Evolutionary conservation across 1,140 invertebrate genomes (phyloP).

Genomic region (Drosophila sp.): DNA sequence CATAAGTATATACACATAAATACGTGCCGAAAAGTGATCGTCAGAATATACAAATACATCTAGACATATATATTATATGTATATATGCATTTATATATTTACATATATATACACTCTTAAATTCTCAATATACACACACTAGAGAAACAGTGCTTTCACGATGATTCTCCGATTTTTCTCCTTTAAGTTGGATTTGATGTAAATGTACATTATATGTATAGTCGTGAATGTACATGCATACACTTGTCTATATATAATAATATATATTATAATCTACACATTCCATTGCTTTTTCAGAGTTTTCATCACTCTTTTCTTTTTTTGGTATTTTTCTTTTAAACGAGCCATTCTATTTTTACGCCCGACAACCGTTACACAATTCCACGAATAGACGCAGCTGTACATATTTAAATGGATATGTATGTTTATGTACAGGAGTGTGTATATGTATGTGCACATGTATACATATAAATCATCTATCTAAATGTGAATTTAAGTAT

Average conservation of each 20-base stretch:
- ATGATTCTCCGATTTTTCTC: not conserved
- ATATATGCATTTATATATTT: not conserved
- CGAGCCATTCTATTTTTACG: slow-evolving; percentile 54
- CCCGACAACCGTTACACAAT: slow-evolving; percentile 57
- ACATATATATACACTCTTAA: not conserved
- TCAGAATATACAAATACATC: too few relatives aligned
- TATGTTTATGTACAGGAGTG: slow-evolving; percentile 6
- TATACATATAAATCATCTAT: slow-evolving; percentile 21
- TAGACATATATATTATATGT: not conserved
- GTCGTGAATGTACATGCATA: not conserved
- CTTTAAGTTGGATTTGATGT: not conserved
- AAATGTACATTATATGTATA: not conserved
- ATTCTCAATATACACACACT: not conserved
- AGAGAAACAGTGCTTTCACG: not conserved
- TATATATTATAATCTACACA: too few relatives aligned
- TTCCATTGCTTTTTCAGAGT: too few relatives aligned
- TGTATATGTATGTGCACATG: slow-evolving; percentile 7
- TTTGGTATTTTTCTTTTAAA: slow-evolving; percentile 29
- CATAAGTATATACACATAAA: too few relatives aligned
- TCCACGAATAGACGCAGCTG: slow-evolving; percentile 44
- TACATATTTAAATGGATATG: not conserved
- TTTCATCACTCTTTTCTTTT: slow-evolving; percentile 26
- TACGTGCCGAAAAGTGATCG: too few relatives aligned
- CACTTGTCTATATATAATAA: not conserved
- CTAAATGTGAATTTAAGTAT: slow-evolving; percentile 8